Evolutionary conservation across 1,140 invertebrate genomes (phyloP).

Genomic region (Caenorhabditis briggsae): DNA sequence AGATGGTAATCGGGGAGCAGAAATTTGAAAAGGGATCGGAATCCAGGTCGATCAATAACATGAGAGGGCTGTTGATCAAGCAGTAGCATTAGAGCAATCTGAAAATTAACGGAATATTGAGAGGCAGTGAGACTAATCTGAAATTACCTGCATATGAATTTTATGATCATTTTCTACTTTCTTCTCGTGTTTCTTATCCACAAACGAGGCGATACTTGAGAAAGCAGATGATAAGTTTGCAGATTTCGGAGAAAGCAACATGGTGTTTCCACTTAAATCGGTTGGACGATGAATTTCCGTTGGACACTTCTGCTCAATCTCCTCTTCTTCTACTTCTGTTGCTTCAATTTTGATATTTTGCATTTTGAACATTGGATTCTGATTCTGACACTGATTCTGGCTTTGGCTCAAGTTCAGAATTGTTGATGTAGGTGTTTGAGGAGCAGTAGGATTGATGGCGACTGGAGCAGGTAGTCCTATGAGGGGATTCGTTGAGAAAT

Average conservation of each 20-base stretch:
- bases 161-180: conserved; percentile 44
- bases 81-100: conserved; percentile 67
- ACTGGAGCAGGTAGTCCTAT: conserved; percentile 58
- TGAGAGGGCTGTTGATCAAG: conserved; percentile 59
- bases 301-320: conserved; percentile 23
- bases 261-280: conserved; percentile 31
- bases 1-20: conserved; percentile 60
- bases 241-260: background rate
- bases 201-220: conserved; percentile 14
- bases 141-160: conserved; percentile 55
- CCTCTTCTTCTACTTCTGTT: conserved; percentile 52
- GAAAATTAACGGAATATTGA: conserved; percentile 10
- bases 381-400: conserved; percentile 46
- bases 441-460: conserved; percentile 5
- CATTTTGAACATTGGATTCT: conserved; percentile 3
- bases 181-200: conserved; percentile 30
- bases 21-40: conserved; percentile 62
- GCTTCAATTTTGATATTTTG: conserved; percentile 51
- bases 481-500: conserved; percentile 53
- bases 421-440: background rate
- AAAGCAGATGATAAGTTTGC: conserved; percentile 40
- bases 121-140: background rate
- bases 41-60: conserved; percentile 63
- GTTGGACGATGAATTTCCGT: conserved; percentile 25
- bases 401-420: conserved; percentile 46